These are phyloP conservation scores for Orestias chungarensis DNA, from an alignment of 2,797 vertebrate genomes.

Conservation along the genomic window DNA sequence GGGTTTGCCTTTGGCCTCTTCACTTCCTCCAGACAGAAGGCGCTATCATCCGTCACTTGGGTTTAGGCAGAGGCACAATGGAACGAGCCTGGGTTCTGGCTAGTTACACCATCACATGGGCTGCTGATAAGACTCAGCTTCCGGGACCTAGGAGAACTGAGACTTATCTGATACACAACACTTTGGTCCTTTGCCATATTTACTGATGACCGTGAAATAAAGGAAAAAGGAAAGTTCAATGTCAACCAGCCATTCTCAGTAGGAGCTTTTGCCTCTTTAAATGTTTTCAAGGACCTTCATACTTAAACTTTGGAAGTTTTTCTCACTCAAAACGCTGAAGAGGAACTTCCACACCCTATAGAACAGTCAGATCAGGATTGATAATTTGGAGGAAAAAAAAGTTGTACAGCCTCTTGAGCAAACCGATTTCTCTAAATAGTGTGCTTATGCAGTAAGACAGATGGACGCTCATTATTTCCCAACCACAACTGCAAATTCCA, in stretches of 20 bases:
- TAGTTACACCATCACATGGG: slow-evolving; percentile 75
- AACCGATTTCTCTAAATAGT: slow-evolving; percentile 40
- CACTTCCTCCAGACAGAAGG: slow-evolving; percentile 77
- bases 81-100: slow-evolving; percentile 71
- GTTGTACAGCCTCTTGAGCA: slow-evolving; percentile 26
- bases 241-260: slow-evolving; percentile 13
- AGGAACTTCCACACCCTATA: slow-evolving; percentile 6
- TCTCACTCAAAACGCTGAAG: slow-evolving; percentile 2
- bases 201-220: slow-evolving; percentile 57
- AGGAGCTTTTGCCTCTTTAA: slow-evolving; percentile 8
- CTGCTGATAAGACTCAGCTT: slow-evolving; percentile 84
- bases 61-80: slow-evolving; percentile 82
- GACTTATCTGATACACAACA: slow-evolving; percentile 69
- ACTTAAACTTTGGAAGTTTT: slow-evolving; percentile 10
- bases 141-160: slow-evolving; percentile 73
- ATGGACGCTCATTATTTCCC: slow-evolving; percentile 26
- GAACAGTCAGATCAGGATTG: background rate
- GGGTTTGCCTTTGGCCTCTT: slow-evolving; percentile 73
- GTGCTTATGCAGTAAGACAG: slow-evolving; percentile 22
- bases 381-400: slow-evolving; percentile 9
- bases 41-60: slow-evolving; percentile 82
- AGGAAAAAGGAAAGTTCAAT: slow-evolving; percentile 44
- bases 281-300: slow-evolving; percentile 28
- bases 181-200: slow-evolving; percentile 64
- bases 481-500: slow-evolving; percentile 32